Base-by-base conservation (phyloP, 2,888 invertebrate species). In the Philaethria dido region DNA sequence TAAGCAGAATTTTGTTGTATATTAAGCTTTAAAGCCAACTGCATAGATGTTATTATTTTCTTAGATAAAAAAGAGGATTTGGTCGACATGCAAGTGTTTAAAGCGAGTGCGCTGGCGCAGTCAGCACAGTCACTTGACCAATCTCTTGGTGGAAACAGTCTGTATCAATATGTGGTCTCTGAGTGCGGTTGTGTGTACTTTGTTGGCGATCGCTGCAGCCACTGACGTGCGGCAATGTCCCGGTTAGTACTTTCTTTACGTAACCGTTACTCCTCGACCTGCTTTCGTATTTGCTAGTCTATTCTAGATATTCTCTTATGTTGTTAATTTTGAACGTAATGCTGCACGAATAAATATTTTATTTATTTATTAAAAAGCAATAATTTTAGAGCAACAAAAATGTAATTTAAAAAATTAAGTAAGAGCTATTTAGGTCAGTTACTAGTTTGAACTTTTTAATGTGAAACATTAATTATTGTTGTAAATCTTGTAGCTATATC, bases 221-320 rank as follows among this genome's bases (percentile, higher is more conserved):
- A 86, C 87, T 6, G 73, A 85, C 44, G 89, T 92, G 70, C 65
- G 78, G 33, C 88, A 88, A 81, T 92, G 92, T 75, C 59, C 77
- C 72, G 88, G 92, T 92, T 77, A 85, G 84, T 81, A 64, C 36
- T 63, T 57, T 25, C 62, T 80, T 82, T 82, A 83, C 77, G 77
- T 83, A 82, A 85, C 73, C 68, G 73, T 78, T 76, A 78, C 69
- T 72, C 69, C 67, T 72, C 78, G 86, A 85, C 86, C 86, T 69
- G 83, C 82, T 88, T 87, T 87, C 83, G 74, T 81, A n/a, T 29
- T 60, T 52, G 54, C 29, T 25, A 20, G 8, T 18, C 18, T 20
- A 45, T 33, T 4, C 18, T 18, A 33, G 1, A 52, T 29, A 20
- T 33, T 44, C 25, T 22, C 29, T 5, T 59, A 62, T 45, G 22